Evolutionary conservation across 2,797 vertebrate species (phyloP).

Genomic region (Fistularia commersonii): DNA sequence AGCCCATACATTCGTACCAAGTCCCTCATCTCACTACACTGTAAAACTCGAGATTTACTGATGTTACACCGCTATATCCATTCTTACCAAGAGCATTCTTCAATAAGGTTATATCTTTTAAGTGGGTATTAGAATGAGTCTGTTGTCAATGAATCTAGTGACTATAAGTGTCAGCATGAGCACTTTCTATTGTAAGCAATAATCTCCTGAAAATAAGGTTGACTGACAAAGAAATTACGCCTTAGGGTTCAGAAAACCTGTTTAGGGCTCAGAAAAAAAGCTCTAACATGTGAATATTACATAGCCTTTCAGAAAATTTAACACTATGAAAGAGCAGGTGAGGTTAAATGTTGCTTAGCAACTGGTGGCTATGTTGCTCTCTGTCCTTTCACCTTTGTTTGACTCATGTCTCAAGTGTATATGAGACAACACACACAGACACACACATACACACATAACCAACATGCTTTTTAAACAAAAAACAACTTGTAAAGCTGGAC

Average conservation of each 20-base stretch:
- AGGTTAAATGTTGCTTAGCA: conserved; percentile 54
- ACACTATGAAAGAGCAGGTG: conserved; percentile 6
- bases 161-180: not conserved
- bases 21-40: no score
- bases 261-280: conserved; percentile 22
- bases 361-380: conserved; percentile 48
- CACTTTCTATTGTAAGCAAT: conserved; percentile 10
- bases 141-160: not conserved
- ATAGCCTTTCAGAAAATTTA: conserved; percentile 22
- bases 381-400: conserved; percentile 43
- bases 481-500: conserved; percentile 2
- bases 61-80: not conserved
- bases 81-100: conserved; percentile 11
- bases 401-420: conserved; percentile 21
- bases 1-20: no score
- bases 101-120: not conserved
- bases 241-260: conserved; percentile 24
- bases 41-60: conserved; percentile 3
- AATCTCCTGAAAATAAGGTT: conserved; percentile 20
- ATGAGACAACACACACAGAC: not conserved
- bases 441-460: not conserved
- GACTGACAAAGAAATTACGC: no score
- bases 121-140: not conserved
- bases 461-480: no score
- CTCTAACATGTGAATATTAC: not conserved